Evolutionary conservation across 1,140 invertebrate genomes (phyloP).

Genomic region (Orussus abietinus): DNA sequence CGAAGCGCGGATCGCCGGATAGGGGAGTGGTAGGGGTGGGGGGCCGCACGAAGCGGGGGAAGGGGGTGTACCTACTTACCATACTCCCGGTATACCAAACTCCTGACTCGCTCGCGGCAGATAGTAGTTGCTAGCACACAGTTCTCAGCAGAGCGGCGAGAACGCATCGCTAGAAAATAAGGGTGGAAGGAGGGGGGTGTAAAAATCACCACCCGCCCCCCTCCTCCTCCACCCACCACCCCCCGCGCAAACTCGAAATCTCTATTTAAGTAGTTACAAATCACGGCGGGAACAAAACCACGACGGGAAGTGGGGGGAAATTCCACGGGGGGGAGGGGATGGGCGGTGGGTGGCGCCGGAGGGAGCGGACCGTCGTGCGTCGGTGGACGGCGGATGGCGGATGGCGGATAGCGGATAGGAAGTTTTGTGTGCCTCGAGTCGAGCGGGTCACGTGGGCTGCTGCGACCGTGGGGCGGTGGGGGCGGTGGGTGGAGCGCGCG

Average conservation of each 20-base stretch:
- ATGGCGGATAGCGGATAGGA: conserved; percentile 13
- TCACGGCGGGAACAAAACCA: too few species aligned
- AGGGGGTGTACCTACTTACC: conserved; percentile 51
- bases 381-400: conserved; percentile 7
- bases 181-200: too few species aligned
- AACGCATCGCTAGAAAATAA: too few species aligned
- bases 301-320: too few species aligned
- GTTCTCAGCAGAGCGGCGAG: conserved; percentile 24
- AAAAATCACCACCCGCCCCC: too few species aligned
- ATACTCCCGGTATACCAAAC: conserved; percentile 49
- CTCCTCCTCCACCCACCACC: too few species aligned
- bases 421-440: conserved; percentile 36
- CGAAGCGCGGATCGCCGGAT: conserved; percentile 22
- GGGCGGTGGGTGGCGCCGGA: too few species aligned
- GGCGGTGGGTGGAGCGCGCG: too few species aligned
- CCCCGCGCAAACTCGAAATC: too few species aligned
- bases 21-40: conserved; percentile 24
- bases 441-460: conserved; percentile 35
- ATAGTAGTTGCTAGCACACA: conserved; percentile 44
- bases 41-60: conserved; percentile 27
- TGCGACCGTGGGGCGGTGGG: conserved; percentile 6
- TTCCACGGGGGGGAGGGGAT: too few species aligned
- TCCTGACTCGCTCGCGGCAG: conserved; percentile 40
- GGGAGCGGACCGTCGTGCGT: conserved; percentile 3
- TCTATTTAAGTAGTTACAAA: too few species aligned